These are phyloP conservation scores for Aulostomus chinensis DNA, from an alignment of 2,797 vertebrate species.

Conservation along the genomic window DNA sequence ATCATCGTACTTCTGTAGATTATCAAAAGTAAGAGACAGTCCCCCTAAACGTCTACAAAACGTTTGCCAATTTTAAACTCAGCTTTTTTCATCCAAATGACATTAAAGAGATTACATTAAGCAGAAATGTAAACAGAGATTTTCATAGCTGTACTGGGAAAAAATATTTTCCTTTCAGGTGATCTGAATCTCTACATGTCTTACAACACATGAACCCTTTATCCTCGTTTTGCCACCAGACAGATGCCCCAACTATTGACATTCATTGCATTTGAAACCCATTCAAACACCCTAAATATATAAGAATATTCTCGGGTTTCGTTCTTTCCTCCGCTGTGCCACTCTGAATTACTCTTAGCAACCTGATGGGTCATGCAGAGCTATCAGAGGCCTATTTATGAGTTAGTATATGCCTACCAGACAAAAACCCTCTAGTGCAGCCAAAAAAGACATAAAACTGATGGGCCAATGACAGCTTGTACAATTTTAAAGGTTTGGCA, in stretches of 20 bases:
- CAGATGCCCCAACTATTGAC: conserved; percentile 15
- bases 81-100: no score
- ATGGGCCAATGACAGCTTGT: conserved; percentile 51
- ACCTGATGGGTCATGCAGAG: conserved; percentile 18
- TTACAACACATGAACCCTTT: neutral
- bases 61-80: no score
- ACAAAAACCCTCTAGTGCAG: conserved; percentile 26
- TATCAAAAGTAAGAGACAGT: no score
- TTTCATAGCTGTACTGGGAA: no score
- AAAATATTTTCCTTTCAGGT: neutral
- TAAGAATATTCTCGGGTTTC: conserved; percentile 32
- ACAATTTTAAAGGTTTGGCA: conserved; percentile 40
- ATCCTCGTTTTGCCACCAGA: conserved; percentile 8
- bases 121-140: no score
- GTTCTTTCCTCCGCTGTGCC: conserved; percentile 33
- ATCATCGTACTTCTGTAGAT: no score
- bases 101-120: no score
- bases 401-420: conserved; percentile 29
- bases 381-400: conserved; percentile 30
- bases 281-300: conserved; percentile 18
- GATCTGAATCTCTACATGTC: neutral
- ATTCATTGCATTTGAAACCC: conserved; percentile 33
- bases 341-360: conserved; percentile 35
- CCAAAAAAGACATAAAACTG: conserved; percentile 35
- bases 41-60: no score